A percentile compares a stretch with the other conserved stretches of the same genome.
These are phyloP conservation scores for Papilio protenor DNA, from an alignment of 2,888 invertebrate species.

Conservation along the genomic window DNA sequence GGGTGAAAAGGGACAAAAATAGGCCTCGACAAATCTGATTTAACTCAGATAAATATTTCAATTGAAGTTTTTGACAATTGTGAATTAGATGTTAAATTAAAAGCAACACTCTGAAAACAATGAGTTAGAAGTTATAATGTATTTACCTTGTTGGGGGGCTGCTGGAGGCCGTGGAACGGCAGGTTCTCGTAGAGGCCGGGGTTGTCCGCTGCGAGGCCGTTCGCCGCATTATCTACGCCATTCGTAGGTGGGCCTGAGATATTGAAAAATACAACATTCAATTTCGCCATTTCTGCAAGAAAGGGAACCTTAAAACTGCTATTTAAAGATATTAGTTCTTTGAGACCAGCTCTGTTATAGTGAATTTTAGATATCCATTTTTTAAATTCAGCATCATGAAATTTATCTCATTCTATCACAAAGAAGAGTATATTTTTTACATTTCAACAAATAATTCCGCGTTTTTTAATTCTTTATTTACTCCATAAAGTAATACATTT, in stretches of 20 bases:
- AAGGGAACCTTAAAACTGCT: too few species aligned
- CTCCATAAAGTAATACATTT: not conserved
- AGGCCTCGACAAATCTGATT: too few species aligned
- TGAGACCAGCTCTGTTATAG: too few species aligned
- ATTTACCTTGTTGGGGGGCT: constrained; percentile 95
- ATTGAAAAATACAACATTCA: too few species aligned
- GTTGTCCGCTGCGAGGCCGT: constrained; percentile 89
- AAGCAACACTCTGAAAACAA: constrained; percentile 3
- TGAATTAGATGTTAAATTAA: not conserved
- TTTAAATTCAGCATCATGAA: too few species aligned
- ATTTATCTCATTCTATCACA: too few species aligned
- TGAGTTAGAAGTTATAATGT: not conserved
- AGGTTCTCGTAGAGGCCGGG: constrained; percentile 97
- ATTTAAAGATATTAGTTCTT: too few species aligned
- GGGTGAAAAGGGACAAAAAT: too few species aligned
- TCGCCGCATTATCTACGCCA: constrained; percentile 83
- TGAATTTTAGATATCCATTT: too few species aligned
- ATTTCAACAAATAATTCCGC: not conserved
- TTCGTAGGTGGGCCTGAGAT: constrained; percentile 80
- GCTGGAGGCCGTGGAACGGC: constrained; percentile 97
- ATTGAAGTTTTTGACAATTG: not conserved
- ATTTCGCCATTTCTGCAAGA: too few species aligned
- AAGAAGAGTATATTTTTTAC: too few species aligned
- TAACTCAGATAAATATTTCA: too few species aligned
- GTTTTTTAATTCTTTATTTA: not conserved